Evolutionary conservation across 2,888 invertebrate genomes (phyloP), one percentile per base, ranked within the genome.

Genomic region (Cyaniris semiargus): DNA sequence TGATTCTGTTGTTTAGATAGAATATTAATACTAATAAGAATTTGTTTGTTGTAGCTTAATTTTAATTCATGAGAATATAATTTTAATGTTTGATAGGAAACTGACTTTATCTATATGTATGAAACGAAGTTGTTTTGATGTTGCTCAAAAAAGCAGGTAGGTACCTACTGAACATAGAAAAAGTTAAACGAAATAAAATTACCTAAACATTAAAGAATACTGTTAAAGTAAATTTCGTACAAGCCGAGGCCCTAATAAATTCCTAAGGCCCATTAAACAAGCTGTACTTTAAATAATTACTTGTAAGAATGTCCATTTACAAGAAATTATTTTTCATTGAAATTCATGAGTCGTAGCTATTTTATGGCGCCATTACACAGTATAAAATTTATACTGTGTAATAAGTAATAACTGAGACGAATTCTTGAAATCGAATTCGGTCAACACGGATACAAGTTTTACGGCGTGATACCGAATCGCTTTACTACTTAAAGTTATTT

Each of bases 221-320:
- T 60, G 3, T 60, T 13, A 13, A 60, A 60, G 23, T 60, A 23
- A 21, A 66, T 60, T 60, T 60, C 8, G 27, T 66, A 66, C 27
- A 31, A 66, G 66, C 27, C 66, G 27, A 18, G 27, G 15, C 66
- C 23, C 60, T 31, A 66, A 31, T 66, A 66, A 27, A 66, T 60
- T 60, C 23, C 23, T 23, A 23, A 60, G 21, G 27, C 15, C 66
- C 66, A 66, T 66, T 66, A 66, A 66, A 66, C 27, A 27, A 13
- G 15, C 66, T 66, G 66, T 66, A 66, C 27, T 66, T 66, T 66
- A 27, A 66, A 31, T 66, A 27, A 66, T 66, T 66, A 15, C 66
- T 66, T 66, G 66, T 66, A 66, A 66, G 27, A 66, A 7, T 31
- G 66, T 31, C 66, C 66, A 4, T 66, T 15, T 66, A 66, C 66